phyloP scores from a whole-genome alignment of 2,797 vertebrate genomes.

The Echiichthys vipera region DNA sequence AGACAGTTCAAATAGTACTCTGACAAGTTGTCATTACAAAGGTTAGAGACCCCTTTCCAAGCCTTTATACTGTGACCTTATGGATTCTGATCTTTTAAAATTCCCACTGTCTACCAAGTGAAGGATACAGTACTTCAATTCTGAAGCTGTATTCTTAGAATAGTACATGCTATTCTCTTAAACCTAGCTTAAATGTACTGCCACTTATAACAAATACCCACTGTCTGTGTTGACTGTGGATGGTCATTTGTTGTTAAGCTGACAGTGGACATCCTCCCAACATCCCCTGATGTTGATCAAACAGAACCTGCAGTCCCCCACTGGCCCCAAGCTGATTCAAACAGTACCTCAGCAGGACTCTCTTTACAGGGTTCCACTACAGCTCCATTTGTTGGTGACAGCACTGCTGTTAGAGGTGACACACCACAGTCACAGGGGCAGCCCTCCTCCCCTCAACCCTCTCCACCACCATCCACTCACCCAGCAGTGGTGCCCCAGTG shows the following conservation, averaged over 20 bases:
- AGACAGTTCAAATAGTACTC: not conserved
- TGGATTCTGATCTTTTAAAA: not conserved
- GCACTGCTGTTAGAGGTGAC: conserved; percentile 76
- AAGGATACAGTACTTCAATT: not conserved
- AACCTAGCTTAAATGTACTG: conserved; percentile 10
- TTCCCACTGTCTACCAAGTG: not conserved
- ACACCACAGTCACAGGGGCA: conserved; percentile 74
- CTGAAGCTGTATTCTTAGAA: not conserved
- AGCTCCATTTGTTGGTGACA: conserved; percentile 83
- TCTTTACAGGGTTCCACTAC: conserved; percentile 77
- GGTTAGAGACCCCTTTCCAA: not conserved
- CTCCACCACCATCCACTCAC: conserved; percentile 65
- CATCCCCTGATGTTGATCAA: conserved; percentile 82
- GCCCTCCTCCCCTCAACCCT: conserved; percentile 42
- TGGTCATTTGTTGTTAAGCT: conserved; percentile 71
- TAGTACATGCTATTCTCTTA: not conserved
- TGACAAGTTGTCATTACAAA: not conserved
- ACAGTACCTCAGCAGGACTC: conserved; percentile 78
- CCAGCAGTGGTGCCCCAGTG: conserved; percentile 69
- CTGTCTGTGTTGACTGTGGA: conserved; percentile 66
- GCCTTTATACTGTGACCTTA: not conserved
- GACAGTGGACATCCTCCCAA: conserved; percentile 69
- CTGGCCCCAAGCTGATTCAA: conserved; percentile 77
- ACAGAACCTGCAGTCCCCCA: conserved; percentile 75
- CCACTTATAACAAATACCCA: conserved; percentile 33